These are phyloP conservation scores for Drosophila repleta DNA, from an alignment of 1,140 invertebrate genomes.

Conservation along the genomic window DNA sequence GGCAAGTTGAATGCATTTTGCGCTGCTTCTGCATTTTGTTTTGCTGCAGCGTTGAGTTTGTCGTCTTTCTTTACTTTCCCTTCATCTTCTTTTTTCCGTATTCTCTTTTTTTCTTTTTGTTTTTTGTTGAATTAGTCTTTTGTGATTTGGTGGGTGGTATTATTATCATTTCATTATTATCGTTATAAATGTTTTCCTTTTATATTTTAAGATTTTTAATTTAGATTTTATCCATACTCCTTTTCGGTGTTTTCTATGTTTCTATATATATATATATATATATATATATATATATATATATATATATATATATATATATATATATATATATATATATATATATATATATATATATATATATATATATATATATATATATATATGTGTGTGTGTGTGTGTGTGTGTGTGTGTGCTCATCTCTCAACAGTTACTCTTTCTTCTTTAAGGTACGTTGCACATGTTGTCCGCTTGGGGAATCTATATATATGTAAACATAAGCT, in stretches of 20 bases:
- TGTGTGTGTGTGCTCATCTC: constrained; percentile 29
- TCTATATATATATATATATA: too few relatives aligned
- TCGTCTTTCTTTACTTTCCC: constrained; percentile 28
- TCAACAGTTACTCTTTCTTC: constrained; percentile 51
- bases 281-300: too few relatives aligned
- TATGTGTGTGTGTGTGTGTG: too few relatives aligned
- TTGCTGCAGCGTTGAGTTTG: constrained; percentile 62
- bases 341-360: too few relatives aligned
- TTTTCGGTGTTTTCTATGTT: constrained; percentile 2
- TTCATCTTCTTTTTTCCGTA: background rate
- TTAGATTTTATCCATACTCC: constrained; percentile 10
- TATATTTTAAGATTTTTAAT: constrained; percentile 21
- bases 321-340: too few relatives aligned
- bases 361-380: too few relatives aligned
- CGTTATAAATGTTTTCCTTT: background rate
- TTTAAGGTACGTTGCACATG: constrained; percentile 76
- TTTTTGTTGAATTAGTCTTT: constrained; percentile 75
- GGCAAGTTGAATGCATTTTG: constrained; percentile 78
- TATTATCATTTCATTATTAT: constrained; percentile 49
- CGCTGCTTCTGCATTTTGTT: constrained; percentile 45
- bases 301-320: too few relatives aligned
- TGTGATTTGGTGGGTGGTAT: constrained; percentile 79
- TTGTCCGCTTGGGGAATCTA: constrained; percentile 66
- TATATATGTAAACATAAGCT: constrained; percentile 72
- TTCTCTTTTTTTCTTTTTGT: constrained; percentile 17